A percentile compares a stretch with the other conserved stretches of the same genome.
Conservation (phyloP, 2,888 invertebrate genomes). For the Artemia sinica region DNA sequence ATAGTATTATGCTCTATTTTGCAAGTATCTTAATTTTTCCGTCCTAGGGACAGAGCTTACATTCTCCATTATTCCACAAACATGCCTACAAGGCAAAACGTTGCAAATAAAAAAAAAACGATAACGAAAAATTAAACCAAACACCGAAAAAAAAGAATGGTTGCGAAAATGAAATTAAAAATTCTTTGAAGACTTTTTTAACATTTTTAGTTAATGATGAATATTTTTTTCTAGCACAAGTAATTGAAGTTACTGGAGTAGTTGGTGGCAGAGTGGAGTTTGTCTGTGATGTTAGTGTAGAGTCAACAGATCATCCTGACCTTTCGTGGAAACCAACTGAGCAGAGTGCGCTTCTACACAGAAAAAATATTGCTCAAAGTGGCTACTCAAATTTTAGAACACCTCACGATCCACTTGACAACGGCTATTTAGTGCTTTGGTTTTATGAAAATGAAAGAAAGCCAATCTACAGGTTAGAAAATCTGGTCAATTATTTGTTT, state of each 20-base stretch:
- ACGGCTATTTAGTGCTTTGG: not conserved
- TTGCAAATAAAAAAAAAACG: no score
- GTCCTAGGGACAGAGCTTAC: no score
- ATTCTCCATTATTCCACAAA: no score
- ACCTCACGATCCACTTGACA: not conserved
- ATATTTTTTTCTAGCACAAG: not conserved
- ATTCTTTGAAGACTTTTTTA: no score
- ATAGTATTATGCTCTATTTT: no score
- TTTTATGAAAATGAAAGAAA: constrained; percentile 12
- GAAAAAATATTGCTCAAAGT: constrained; percentile 2
- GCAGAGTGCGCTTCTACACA: not conserved
- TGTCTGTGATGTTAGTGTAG: not conserved
- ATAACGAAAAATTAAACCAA: no score
- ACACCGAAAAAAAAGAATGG: no score
- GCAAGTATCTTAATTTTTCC: no score
- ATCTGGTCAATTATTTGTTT: no score
- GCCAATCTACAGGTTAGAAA: not conserved
- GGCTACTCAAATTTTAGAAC: not conserved
- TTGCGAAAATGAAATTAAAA: no score
- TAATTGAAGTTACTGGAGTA: not conserved
- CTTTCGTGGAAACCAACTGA: constrained; percentile 1
- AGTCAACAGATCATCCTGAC: not conserved
- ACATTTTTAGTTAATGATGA: no score
- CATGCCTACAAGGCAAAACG: no score
- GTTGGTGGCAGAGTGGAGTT: not conserved